Base-by-base conservation (phyloP, 2,888 invertebrate species). In the Listrodromus nycthemerus region DNA sequence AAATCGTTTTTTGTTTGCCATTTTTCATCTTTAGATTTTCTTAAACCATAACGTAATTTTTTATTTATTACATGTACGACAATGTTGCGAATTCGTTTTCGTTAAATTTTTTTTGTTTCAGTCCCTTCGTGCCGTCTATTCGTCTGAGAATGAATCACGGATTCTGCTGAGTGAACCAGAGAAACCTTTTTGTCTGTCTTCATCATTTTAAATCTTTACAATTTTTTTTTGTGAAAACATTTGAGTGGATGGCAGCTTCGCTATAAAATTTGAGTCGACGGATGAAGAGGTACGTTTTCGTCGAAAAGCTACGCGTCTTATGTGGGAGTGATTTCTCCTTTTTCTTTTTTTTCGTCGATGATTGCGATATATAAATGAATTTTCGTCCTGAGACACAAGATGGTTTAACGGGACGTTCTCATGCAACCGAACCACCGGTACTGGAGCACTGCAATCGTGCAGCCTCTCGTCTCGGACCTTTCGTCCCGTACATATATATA, bases 101-200 rank as follows among this genome's bases (percentile, higher is more conserved):
- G 7, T 55, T 55, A n/a, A n/a, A n/a, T 55, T 21, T 55, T 21
- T 19, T 52, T 52, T 19, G 52, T 19, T 21, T 55, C 21, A 21
- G 55, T 80, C 70, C 69, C 45, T 58, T 77, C 70, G 45, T 69
- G 65, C 13, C 58, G 50, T 50, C 48, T 21, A 52, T 63, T 58
- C 55, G 21, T 24, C 66, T 67, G 19, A 13, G 21, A 61, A 65
- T 78, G 13, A 76, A 73, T 33, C 71, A 63, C 61, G 61, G 48
- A 61, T 50, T 81, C 58, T 65, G 41, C 74, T 21, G 71, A 78
- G 83, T 80, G 83, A 86, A 86, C 85, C 85, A 55, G 55, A 86
- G 83, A 81, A 79, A 65, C 69, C 65, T 24, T 8, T 58, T 67
- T 66, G 70, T 75, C 71, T 30, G 37, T 24, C 30, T 50, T 27